These are phyloP conservation scores for Phaedon cochleariae DNA, from an alignment of 2,888 invertebrate genomes.

Conservation along the genomic window DNA sequence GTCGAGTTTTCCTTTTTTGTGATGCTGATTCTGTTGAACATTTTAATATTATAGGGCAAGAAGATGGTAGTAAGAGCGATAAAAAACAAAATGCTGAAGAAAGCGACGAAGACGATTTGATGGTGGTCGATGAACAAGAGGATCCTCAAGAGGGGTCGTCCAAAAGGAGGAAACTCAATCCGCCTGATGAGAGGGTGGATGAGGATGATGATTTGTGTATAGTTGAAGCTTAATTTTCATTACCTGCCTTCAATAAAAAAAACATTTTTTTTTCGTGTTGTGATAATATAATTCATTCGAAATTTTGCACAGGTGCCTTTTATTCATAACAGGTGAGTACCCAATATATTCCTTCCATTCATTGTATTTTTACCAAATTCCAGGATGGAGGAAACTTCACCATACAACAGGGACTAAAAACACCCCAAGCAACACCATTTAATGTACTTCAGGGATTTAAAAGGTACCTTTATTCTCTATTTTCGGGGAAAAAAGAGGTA, in stretches of 20 bases:
- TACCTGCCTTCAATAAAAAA: neutral
- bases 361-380: no score
- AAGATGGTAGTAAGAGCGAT: constrained; percentile 40
- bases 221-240: constrained; percentile 27
- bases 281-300: neutral
- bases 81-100: constrained; percentile 43
- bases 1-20: no score
- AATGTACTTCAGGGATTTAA: no score
- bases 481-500: no score
- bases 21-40: no score
- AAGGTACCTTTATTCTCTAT: no score
- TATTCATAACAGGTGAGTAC: no score
- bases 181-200: constrained; percentile 28
- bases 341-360: no score
- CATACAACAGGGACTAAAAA: no score
- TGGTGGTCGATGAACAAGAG: constrained; percentile 46
- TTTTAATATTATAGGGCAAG: constrained; percentile 31
- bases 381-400: no score
- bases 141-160: constrained; percentile 60
- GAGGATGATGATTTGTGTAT: constrained; percentile 38
- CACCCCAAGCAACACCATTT: no score
- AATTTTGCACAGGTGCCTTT: no score
- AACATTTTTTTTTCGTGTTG: constrained; percentile 14
- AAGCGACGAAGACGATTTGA: constrained; percentile 55
- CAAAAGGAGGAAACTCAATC: constrained; percentile 54